Conservation (phyloP, 2,797 vertebrate genomes). For the Fistularia commersonii region DNA sequence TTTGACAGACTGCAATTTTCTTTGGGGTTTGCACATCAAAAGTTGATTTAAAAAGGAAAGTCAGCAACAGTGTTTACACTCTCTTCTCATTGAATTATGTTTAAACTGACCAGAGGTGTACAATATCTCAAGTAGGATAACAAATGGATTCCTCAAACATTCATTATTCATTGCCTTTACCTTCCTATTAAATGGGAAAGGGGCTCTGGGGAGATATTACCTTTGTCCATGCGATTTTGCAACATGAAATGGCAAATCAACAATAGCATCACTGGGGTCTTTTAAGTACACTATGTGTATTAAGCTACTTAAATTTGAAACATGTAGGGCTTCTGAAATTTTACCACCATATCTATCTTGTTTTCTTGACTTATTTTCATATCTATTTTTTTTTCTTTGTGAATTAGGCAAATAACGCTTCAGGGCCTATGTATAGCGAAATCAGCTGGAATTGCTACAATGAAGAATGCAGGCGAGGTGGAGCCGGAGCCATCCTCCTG, state of each 20-base stretch:
- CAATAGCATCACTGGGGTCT: slow-evolving; percentile 85
- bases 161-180: slow-evolving; percentile 45
- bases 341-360: slow-evolving; percentile 89
- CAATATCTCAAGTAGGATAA: slow-evolving; percentile 42
- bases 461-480: slow-evolving; percentile 91
- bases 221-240: slow-evolving; percentile 87
- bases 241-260: slow-evolving; percentile 94
- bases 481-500: slow-evolving; percentile 89
- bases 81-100: slow-evolving; percentile 33
- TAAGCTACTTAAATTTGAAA: slow-evolving; percentile 80
- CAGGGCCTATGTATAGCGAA: slow-evolving; percentile 73
- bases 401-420: slow-evolving; percentile 96
- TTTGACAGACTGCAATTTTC: slow-evolving; percentile 8
- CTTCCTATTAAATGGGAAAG: slow-evolving; percentile 61
- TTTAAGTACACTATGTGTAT: slow-evolving; percentile 83
- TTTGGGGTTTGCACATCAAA: slow-evolving; percentile 10
- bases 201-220: slow-evolving; percentile 89
- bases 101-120: slow-evolving; percentile 30
- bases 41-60: slow-evolving; percentile 23
- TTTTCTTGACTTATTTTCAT: slow-evolving; percentile 95
- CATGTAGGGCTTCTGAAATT: slow-evolving; percentile 78
- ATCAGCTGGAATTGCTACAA: slow-evolving; percentile 93
- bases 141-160: slow-evolving; percentile 58
- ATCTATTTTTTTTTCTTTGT: slow-evolving; percentile 94
- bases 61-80: slow-evolving; percentile 29